Base-by-base conservation (phyloP, 2,888 invertebrate species). In the Leptothorax acervorum region DNA sequence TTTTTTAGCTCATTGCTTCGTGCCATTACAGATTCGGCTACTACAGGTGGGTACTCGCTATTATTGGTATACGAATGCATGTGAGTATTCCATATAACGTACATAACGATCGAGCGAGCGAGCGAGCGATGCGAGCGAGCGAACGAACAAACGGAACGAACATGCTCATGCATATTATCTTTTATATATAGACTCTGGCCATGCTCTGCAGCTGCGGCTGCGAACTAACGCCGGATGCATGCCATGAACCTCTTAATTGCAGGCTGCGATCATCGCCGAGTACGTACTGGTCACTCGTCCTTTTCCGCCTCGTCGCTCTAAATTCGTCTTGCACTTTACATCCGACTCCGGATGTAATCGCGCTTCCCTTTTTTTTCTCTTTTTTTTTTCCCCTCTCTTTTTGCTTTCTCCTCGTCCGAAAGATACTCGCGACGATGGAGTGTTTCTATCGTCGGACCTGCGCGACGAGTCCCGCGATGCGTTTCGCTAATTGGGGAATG, bases 131-230 rank as follows among this genome's bases (percentile, higher is more conserved):
- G n/a, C n/a, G 68, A 70, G 71, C 76, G 86, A 86, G 87, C 86
- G 87, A 88, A 89, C 88, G 87, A 90, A 75, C 48, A 88, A 91
- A 91, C 91, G 85, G 78, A 92, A 92, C 92, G 92, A 93, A 92
- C 93, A 94, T 94, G 94, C 94, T 94, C 94, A 94, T 94, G 94
- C 94, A 70, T 35, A 70, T 76, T 76, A 65, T 75, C 48, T 89
- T 88, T 85, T 84, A 88, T 92, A 88, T 92, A 92, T 92, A 92
- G 84, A 89, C 86, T 88, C 86, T 89, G 92, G 92, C 91, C 94
- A 94, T 94, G 94, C 94, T 94, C 89, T 89, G 88, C 75, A 76
- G 91, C 89, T 90, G 90, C 85, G 35, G 83, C 81, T 88, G 89
- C 84, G 79, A 66, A 86, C 82, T 87, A 86, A 90, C 82, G 89